Evolutionary conservation across 92 coral and sea anemone species (phyloP).

Genomic region (Heteractis magnifica): DNA sequence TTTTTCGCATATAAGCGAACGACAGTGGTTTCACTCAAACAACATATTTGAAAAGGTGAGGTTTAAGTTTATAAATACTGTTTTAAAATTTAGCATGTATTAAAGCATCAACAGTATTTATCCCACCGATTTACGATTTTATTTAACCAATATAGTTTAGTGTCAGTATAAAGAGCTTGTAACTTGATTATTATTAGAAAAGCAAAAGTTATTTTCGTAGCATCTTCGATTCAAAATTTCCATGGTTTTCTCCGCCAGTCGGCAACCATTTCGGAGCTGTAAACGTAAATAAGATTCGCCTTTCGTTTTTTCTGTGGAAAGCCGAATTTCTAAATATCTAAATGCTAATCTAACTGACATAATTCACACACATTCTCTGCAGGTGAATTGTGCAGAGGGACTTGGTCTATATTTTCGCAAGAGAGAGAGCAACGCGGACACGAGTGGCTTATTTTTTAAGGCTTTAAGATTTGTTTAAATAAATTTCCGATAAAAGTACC

Average conservation of each 20-base stretch:
- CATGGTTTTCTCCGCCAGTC: too few relatives aligned
- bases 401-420: background rate
- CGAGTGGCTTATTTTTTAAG: constrained; percentile 1
- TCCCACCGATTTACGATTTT: background rate
- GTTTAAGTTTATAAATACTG: background rate
- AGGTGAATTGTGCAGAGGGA: constrained; percentile 1
- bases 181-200: background rate
- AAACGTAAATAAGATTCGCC: too few relatives aligned
- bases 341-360: background rate
- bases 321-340: background rate
- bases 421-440: background rate
- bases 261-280: too few relatives aligned
- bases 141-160: background rate
- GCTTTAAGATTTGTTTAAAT: background rate
- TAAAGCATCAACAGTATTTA: background rate
- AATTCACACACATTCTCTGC: background rate
- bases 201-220: too few relatives aligned
- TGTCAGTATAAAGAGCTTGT: background rate
- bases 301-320: background rate
- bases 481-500: background rate
- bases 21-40: background rate
- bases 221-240: background rate
- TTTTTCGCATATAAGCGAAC: background rate
- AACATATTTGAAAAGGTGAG: background rate
- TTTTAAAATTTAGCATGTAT: background rate